These are phyloP conservation scores for Diloba caeruleocephala DNA, from an alignment of 2,888 invertebrate species.

Conservation along the genomic window DNA sequence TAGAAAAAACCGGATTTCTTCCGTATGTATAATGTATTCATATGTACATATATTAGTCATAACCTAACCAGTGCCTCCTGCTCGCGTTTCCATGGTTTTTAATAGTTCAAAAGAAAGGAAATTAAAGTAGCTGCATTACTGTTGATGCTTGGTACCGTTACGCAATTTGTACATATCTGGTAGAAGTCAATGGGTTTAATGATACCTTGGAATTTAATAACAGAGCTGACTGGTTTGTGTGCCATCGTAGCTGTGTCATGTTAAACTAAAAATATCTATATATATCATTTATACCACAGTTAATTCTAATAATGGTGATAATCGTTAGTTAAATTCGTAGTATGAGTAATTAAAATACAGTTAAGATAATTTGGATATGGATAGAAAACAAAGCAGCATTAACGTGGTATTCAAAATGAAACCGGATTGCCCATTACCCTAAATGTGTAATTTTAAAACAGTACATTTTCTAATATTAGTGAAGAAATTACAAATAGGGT, in stretches of 20 bases:
- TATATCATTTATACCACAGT: not conserved
- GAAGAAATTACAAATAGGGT: not conserved
- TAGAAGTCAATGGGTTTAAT: constrained; percentile 18
- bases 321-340: not conserved
- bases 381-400: not conserved
- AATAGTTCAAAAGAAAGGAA: constrained; percentile 10
- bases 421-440: not conserved
- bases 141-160: constrained; percentile 30
- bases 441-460: not conserved
- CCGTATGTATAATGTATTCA: no score
- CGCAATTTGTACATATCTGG: constrained; percentile 11
- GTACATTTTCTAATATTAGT: not conserved
- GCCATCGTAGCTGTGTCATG: constrained; percentile 11
- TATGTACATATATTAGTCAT: constrained; percentile 14
- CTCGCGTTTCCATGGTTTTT: not conserved
- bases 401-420: no score
- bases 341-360: constrained; percentile 16
- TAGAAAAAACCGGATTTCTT: constrained; percentile 41
- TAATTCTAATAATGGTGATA: constrained; percentile 1
- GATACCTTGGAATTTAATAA: constrained; percentile 29
- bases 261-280: not conserved
- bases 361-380: constrained; percentile 8
- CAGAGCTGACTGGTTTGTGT: constrained; percentile 1
- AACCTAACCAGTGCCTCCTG: constrained; percentile 1
- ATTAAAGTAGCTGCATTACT: constrained; percentile 11